phyloP scores from a whole-genome alignment of 2,888 invertebrate genomes.

The Agapetus fuscipes region DNA sequence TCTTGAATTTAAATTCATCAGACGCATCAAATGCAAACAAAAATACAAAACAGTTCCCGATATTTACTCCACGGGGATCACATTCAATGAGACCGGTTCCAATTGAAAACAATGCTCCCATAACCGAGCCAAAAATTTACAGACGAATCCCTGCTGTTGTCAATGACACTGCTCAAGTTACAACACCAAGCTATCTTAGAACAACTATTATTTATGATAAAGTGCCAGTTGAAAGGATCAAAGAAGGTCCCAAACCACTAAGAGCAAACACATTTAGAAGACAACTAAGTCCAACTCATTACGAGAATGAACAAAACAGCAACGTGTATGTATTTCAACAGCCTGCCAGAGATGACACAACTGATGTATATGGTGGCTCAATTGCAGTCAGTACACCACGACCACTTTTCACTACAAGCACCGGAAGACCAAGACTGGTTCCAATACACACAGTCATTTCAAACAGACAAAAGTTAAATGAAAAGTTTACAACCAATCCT shows the following conservation, averaged over 20 bases:
- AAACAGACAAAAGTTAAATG: slow-evolving; percentile 36
- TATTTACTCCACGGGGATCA: slow-evolving; percentile 17
- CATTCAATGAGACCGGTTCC: neutral
- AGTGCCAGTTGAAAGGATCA: slow-evolving; percentile 35
- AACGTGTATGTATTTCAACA: slow-evolving; percentile 49
- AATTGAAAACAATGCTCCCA: neutral
- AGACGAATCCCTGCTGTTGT: slow-evolving; percentile 8
- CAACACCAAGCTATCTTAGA: slow-evolving; percentile 33
- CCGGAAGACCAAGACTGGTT: slow-evolving; percentile 44
- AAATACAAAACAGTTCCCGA: slow-evolving; percentile 15
- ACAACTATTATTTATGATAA: slow-evolving; percentile 48
- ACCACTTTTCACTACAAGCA: slow-evolving; percentile 58
- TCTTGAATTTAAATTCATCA: slow-evolving; percentile 24
- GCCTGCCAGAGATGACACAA: slow-evolving; percentile 53
- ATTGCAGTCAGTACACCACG: slow-evolving; percentile 53
- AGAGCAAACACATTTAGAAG: slow-evolving; percentile 53
- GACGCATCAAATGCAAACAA: slow-evolving; percentile 18
- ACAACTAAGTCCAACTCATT: slow-evolving; percentile 49
- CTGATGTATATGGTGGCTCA: slow-evolving; percentile 59
- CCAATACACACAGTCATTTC: slow-evolving; percentile 43
- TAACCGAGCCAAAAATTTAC: slow-evolving; percentile 12
- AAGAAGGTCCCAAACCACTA: slow-evolving; percentile 31
- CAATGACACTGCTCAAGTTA: slow-evolving; percentile 21
- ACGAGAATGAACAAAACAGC: slow-evolving; percentile 45
- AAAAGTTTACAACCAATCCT: slow-evolving; percentile 20